Conservation (phyloP, 2,888 invertebrate genomes). For the Sarcophaga rosellei region DNA sequence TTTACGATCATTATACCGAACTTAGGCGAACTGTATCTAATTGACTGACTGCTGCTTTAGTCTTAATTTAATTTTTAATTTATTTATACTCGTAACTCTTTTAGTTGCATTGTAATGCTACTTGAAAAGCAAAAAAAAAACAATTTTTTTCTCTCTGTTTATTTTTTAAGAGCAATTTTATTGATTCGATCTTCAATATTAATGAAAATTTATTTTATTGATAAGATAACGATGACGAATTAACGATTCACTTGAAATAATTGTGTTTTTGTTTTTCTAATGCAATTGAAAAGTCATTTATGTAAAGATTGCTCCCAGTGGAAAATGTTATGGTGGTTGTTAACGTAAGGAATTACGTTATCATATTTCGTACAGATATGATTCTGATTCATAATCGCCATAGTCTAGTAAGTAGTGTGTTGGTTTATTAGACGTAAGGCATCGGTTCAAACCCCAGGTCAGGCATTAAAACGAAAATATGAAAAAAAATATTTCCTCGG, state of each 20-base stretch:
- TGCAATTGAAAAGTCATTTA: slow-evolving; percentile 15
- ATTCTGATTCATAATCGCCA: too few species aligned
- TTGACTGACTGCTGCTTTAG: background rate
- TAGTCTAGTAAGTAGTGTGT: too few species aligned
- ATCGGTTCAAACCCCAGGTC: too few species aligned
- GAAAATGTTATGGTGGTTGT: background rate
- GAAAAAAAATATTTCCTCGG: too few species aligned
- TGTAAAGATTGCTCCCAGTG: background rate
- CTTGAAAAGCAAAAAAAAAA: background rate
- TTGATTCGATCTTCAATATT: slow-evolving; percentile 22
- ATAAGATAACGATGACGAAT: slow-evolving; percentile 56
- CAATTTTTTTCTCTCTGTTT: background rate
- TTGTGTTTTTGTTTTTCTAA: background rate
- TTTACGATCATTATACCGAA: background rate
- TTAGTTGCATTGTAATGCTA: slow-evolving; percentile 28
- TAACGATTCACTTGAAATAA: slow-evolving; percentile 27
- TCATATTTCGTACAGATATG: too few species aligned
- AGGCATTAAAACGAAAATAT: too few species aligned
- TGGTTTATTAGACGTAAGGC: too few species aligned
- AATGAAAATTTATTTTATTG: slow-evolving; percentile 45
- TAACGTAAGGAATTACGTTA: too few species aligned
- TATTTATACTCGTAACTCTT: background rate
- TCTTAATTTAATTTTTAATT: slow-evolving; percentile 4
- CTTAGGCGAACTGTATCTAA: background rate
- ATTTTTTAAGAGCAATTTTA: slow-evolving; percentile 8